Base-by-base conservation (phyloP, 2,113 vertebrate species). In the Coreoperca whiteheadi region DNA sequence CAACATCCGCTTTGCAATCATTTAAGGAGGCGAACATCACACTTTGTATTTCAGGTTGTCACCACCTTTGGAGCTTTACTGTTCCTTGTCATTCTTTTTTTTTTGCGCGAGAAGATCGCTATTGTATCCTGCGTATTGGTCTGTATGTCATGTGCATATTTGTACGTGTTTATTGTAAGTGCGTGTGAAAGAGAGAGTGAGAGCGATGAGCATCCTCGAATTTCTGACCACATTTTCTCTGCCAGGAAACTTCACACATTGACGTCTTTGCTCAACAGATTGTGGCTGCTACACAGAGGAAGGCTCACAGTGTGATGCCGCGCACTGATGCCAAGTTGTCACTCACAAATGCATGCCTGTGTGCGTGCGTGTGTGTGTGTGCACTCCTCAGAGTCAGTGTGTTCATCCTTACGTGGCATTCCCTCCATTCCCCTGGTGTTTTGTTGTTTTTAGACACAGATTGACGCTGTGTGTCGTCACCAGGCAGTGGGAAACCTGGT, bases 181-280 rank as follows among this genome's bases (percentile, higher is more conserved):
- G 59, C 0, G 63, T 41, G 59, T 39, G 50, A 6, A 2, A 14
- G 21, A 16, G 21, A 25, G 46, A 23, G n/a, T n/a, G 23, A 15
- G 25, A 0, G 68, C 1, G 70, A 78, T 71, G 53, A 79, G 60
- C 43, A n/a, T 54, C 51, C 50, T 54, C 41, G 2, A 68, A n/a
- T n/a, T 0, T 10, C 65, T 15, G 34, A 16, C 63, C 23, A 0
- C 3, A 18, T 63, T 56, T 37, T 32, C 11, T 4, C 2, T 79
- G 87, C 86, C 84, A 91, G 88, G 83, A 89, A 93, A 88, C 85
- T 91, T 92, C 83, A 80, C 89, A 89, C 81, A 25, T 2, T 93
- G 93, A 94, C 91, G 91, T 92, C 85, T 83, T 87, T 80, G 43
- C 75, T 56, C 4, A 82, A 82, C 93, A 94, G 93, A 92, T 87